A percentile compares a stretch with the other conserved stretches of the same genome.
Evolutionary conservation across 35 echinoderm and acorn worm species (phyloP).

Genomic region (Heliocidaris tuberculata): DNA sequence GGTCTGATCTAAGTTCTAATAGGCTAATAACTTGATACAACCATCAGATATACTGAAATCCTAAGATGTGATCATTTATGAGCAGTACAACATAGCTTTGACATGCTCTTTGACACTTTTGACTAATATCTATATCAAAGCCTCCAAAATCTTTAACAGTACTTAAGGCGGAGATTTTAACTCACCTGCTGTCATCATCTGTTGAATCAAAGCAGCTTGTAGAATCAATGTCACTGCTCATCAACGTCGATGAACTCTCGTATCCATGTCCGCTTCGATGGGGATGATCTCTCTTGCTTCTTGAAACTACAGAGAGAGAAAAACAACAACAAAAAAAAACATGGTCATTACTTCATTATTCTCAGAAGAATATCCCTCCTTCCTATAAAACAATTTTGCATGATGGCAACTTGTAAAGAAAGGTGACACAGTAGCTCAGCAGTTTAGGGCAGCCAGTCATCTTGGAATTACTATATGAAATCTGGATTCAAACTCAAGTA

Average conservation of each 20-base stretch:
- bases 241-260: conserved; percentile 94
- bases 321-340: conserved; percentile 9
- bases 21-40: too few species aligned
- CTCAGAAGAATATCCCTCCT: neutral
- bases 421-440: neutral
- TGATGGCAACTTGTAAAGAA: too few species aligned
- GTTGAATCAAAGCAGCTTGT: conserved; percentile 97
- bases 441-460: too few species aligned
- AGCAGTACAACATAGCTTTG: too few species aligned
- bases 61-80: too few species aligned
- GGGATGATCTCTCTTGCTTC: conserved; percentile 77
- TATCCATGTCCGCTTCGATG: conserved; percentile 99
- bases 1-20: too few species aligned
- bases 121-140: too few species aligned
- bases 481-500: too few species aligned
- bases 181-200: conserved; percentile 97
- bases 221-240: conserved; percentile 98
- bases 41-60: too few species aligned
- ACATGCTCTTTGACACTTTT: too few species aligned
- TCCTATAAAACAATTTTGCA: neutral
- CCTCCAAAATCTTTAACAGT: neutral
- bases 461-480: too few species aligned
- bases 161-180: neutral
- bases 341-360: neutral
- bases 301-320: conserved; percentile 73